Conservation (phyloP, 2,113 vertebrate species). For the Phoxinus phoxinus region DNA sequence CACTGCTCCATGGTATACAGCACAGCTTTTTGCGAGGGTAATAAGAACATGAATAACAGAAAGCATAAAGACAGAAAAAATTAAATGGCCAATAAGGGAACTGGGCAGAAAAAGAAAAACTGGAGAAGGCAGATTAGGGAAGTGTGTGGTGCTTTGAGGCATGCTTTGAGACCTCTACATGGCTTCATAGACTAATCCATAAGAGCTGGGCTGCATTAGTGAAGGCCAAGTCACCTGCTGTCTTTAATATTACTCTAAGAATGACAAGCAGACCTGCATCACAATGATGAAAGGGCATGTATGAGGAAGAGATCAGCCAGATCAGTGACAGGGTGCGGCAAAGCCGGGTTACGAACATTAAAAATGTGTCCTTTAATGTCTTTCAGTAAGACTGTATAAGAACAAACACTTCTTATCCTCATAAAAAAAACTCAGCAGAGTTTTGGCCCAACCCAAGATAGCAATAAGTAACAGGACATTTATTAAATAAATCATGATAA, state of each 20-base stretch:
- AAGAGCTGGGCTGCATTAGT: conserved; percentile 18
- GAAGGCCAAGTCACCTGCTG: conserved; percentile 30
- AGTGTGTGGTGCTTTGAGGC: conserved; percentile 1
- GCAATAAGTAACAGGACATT: not conserved
- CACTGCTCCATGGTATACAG: not conserved
- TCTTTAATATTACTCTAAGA: conserved; percentile 24
- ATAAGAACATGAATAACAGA: not conserved
- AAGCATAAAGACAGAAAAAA: not conserved
- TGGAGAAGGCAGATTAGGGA: conserved; percentile 5
- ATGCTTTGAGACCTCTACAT: conserved; percentile 12
- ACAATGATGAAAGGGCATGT: not conserved
- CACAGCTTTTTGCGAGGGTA: not conserved
- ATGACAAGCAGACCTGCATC: conserved; percentile 10
- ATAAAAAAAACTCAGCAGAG: not conserved
- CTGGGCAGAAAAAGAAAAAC: not conserved
- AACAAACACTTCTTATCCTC: not conserved
- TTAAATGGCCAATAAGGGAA: not conserved
- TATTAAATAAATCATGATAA: not conserved
- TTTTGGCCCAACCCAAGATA: not conserved
- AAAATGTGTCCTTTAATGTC: not conserved
- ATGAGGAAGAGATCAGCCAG: conserved; percentile 4
- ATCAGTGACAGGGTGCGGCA: not conserved
- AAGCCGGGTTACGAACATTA: not conserved
- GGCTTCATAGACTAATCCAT: conserved; percentile 14
- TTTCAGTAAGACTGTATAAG: not conserved